Evolutionary conservation across 2,797 vertebrate genomes (phyloP), one percentile per base, ranked within the genome.

Genomic region (Botia kubotai): DNA sequence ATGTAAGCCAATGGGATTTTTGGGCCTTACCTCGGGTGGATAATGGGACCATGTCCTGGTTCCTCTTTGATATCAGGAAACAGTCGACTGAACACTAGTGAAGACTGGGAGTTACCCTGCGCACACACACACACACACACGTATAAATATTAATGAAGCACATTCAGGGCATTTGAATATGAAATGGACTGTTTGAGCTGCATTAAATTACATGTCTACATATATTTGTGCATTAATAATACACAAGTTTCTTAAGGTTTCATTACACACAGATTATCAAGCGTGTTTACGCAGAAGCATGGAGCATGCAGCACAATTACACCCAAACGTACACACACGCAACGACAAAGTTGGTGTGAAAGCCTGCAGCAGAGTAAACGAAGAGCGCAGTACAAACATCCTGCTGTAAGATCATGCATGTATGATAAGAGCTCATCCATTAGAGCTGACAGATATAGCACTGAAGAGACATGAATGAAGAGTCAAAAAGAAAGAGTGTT

Each of bases 11-110:
- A 66, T n/a, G 33, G 16, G 17, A 39, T 39, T 36, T 23, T 39
- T 19, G 3, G n/a, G 7, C 17, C 11, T 82, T 94, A 98, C 98
- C 97, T 98, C 87, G 97, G 97, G 84, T 98, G 97, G 88, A 98
- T 89, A 91, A 97, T 92, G 83, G 95, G 92, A 86, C 94, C 92
- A 85, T 94, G 92, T 91, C 94, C 97, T 82, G 95, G 94, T 93
- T 99, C 97, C 91, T 98, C 96, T 89, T 99, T 99, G 91, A 99
- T 96, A 84, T 97, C 94, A 11, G 96, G 93, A 88, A 96, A 98
- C 92, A 98, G 95, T 46, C 94, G 94, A 0, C 94, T 91, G 77
- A 98, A 94, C 76, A 95, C 92, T 89, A 97, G 85, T 73, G 94
- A 87, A 33, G 88, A 86, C 92, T 92, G 74, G 80, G 89, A 92